Base-by-base conservation (phyloP, 2,888 invertebrate species). In the Cerastis rubricosa region DNA sequence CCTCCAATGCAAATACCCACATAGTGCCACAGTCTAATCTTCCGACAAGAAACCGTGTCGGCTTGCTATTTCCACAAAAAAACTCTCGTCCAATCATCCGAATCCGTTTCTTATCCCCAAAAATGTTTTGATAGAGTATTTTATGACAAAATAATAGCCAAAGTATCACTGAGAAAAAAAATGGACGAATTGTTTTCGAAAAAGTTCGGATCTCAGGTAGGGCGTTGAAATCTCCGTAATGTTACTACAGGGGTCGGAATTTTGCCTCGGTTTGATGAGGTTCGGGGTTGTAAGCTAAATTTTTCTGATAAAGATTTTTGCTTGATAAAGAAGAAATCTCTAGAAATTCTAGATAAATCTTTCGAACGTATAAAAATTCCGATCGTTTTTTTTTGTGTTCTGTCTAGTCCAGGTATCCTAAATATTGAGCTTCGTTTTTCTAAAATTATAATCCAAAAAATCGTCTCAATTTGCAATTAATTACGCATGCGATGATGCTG, bases 141-240 rank as follows among this genome's bases (percentile, higher is more conserved):
- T 94, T 94, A 95, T 92, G 94, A 93, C 92, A 91, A 94, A 94
- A 95, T 95, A 94, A 95, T 94, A 93, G 92, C 87, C 91, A 71
- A 80, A 87, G 80, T 87, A 87, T 87, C 88, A 86, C 75, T 88
- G 88, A 11, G 22, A 80, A 84, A 81, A 78, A 86, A 89, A 88
- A 90, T 89, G 83, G 88, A 78, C 84, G 78, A 88, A 88, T 89
- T 88, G 83, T 78, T 82, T 68, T 76, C 54, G 70, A 85, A 89
- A 88, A 86, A 83, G 64, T 67, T 75, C 45, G 84, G 86, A 74
- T 25, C 86, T 74, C 85, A 87, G 84, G 86, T 88, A 89, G 89
- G 88, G 88, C 1, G 81, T 89, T 89, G 90, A 80, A 78, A 89
- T 74, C 87, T 88, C 90, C 90, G 92, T 92, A 92, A 90, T 91